Base-by-base conservation (phyloP, 1,140 invertebrate genomes). In the Lucilia cuprina region DNA sequence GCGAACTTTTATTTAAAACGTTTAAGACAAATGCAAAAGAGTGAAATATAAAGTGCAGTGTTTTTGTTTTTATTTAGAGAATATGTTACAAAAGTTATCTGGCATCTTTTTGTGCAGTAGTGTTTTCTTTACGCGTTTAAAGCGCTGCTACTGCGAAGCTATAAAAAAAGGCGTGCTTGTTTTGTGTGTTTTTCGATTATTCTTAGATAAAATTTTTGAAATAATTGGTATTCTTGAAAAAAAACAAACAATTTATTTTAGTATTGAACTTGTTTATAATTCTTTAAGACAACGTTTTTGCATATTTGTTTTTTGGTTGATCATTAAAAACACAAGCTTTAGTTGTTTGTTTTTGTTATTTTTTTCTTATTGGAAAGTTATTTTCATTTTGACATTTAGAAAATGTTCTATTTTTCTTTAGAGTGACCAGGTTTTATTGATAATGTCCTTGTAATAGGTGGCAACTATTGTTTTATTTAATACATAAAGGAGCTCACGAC, bases 81-180 rank as follows among this genome's bases (percentile, higher is more conserved):
- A 9, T 70, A 70, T n/a, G 41, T 5, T 41, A 41, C 41, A 21
- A 1, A 25, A 8, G 5, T 70, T 19, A 10, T 70, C n/a, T 70
- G 65, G 65, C 65, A 70, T 19, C 65, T 70, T n/a, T 17, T 25
- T 25, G 21, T 25, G 21, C 41, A 41, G 50, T 14, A 49, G 17
- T 41, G 7, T 13, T 55, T 55, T 19, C n/a, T n/a, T 70, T 70
- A 70, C 65, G 65, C 65, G 65, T 70, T 70, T 70, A 9, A 19
- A n/a, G 8, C 65, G n/a, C 65, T 70, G 65, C 65, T 25, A 70
- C 65, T 25, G 65, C 65, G 65, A 19, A 21, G 65, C 65, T n/a
- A 70, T 21, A 70, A 70, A 70, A 60, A 70, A 21, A 70, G 65
- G 65, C 65, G 65, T 70, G 65, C 65, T 70, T 25, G n/a, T 21